phyloP scores from a whole-genome alignment of 1,140 invertebrate genomes.

The Papilio polyxenes region DNA sequence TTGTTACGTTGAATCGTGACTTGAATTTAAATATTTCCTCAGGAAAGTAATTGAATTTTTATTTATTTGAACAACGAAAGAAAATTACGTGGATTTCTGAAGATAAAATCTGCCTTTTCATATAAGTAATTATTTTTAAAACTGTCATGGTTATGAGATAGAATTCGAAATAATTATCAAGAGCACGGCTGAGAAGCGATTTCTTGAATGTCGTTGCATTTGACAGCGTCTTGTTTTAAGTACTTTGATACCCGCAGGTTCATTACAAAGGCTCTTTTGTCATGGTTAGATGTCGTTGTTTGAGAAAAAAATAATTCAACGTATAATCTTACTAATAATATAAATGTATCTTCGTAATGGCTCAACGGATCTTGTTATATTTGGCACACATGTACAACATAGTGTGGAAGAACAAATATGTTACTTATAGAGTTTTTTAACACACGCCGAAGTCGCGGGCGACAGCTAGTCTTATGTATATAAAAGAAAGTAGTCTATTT shows the following conservation, averaged over 20 bases:
- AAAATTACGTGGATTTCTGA: neutral
- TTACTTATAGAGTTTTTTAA: too few relatives aligned
- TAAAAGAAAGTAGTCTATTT: too few relatives aligned
- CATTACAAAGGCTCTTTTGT: neutral
- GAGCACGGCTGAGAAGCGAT: neutral
- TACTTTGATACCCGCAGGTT: neutral
- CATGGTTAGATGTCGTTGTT: neutral
- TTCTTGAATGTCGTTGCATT: neutral
- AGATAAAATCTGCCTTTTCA: too few relatives aligned
- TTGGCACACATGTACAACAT: too few relatives aligned
- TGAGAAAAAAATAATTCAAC: neutral
- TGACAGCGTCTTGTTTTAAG: conserved; percentile 1
- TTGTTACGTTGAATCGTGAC: neutral
- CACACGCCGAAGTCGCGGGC: too few relatives aligned
- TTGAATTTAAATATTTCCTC: neutral
- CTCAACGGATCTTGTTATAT: too few relatives aligned
- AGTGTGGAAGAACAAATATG: too few relatives aligned
- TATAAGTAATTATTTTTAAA: neutral
- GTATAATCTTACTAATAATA: too few relatives aligned
- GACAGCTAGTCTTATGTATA: too few relatives aligned
- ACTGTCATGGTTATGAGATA: neutral
- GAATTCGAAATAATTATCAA: neutral
- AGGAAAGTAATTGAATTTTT: neutral
- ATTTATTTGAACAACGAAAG: neutral
- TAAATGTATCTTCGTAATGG: too few relatives aligned